phyloP scores from a whole-genome alignment of 2,797 vertebrate genomes.

The Gallinago nigripennis region DNA sequence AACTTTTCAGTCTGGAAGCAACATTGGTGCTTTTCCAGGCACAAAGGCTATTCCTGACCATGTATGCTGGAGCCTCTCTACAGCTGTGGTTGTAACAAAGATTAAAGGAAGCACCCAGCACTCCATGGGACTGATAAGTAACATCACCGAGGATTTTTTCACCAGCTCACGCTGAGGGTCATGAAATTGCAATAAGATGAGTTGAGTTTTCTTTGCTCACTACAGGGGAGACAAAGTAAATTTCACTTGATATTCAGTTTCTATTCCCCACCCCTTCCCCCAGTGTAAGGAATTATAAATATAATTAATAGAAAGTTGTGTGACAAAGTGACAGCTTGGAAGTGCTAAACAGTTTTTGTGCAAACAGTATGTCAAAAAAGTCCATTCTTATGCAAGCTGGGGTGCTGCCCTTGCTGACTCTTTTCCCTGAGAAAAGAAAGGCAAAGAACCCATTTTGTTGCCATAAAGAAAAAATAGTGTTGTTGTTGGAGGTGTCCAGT shows the following conservation, averaged over 20 bases:
- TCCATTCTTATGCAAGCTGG: background rate
- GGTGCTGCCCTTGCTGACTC: background rate
- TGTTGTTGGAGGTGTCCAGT: background rate
- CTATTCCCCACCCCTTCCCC: background rate
- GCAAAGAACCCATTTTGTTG: background rate
- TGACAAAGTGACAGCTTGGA: background rate
- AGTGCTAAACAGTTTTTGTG: background rate
- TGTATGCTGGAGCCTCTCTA: no score
- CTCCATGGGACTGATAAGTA: background rate
- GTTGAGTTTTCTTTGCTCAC: background rate
- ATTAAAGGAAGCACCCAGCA: background rate
- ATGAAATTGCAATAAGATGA: background rate
- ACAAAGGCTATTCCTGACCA: background rate
- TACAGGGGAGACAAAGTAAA: background rate
- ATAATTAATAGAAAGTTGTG: background rate
- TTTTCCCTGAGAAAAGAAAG: background rate
- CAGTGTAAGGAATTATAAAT: background rate
- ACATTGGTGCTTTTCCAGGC: background rate
- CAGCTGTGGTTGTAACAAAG: background rate
- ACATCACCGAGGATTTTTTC: background rate
- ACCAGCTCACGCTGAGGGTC: background rate
- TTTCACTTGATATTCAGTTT: background rate
- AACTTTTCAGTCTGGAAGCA: background rate
- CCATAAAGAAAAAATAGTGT: background rate
- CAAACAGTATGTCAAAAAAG: background rate